phyloP scores from a whole-genome alignment of 2,888 invertebrate genomes.

The Cheilosia soror region DNA sequence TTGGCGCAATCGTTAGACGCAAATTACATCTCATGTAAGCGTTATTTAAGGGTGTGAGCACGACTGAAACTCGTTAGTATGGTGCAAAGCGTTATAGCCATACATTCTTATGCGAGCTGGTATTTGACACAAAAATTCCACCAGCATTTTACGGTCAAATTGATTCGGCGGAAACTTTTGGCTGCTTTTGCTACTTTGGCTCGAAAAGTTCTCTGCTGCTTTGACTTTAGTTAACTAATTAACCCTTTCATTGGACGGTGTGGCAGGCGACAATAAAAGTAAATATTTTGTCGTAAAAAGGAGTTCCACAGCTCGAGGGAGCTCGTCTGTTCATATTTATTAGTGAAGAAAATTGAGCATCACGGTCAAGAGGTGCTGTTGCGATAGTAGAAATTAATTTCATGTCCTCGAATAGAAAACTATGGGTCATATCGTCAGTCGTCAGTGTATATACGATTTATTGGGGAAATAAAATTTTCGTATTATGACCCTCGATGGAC shows the following conservation, averaged over 20 bases:
- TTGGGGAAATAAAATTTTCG: slow-evolving; percentile 63
- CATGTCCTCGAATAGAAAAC: slow-evolving; percentile 44
- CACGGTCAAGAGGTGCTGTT: slow-evolving; percentile 30
- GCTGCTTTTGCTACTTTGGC: slow-evolving; percentile 15
- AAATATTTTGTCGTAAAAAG: slow-evolving; percentile 48
- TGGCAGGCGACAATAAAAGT: slow-evolving; percentile 35
- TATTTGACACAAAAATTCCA: slow-evolving; percentile 60
- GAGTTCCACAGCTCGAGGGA: neutral
- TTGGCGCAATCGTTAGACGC: slow-evolving; percentile 67
- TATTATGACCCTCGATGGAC: slow-evolving; percentile 62
- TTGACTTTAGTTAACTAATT: slow-evolving; percentile 64
- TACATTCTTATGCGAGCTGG: slow-evolving; percentile 52
- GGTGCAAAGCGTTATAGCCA: slow-evolving; percentile 34
- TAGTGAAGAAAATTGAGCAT: neutral
- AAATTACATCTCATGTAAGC: slow-evolving; percentile 71
- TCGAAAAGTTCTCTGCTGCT: slow-evolving; percentile 45
- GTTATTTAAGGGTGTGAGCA: slow-evolving; percentile 44
- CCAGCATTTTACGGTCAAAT: slow-evolving; percentile 63
- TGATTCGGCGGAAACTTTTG: slow-evolving; percentile 53
- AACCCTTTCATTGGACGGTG: slow-evolving; percentile 33
- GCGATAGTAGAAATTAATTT: slow-evolving; percentile 57
- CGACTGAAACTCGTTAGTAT: slow-evolving; percentile 55
- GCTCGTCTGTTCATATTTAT: neutral
- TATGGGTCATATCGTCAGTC: slow-evolving; percentile 12
- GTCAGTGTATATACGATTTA: slow-evolving; percentile 47